Base-by-base conservation (phyloP, 2,888 invertebrate genomes). In the Phlogophora meticulosa region DNA sequence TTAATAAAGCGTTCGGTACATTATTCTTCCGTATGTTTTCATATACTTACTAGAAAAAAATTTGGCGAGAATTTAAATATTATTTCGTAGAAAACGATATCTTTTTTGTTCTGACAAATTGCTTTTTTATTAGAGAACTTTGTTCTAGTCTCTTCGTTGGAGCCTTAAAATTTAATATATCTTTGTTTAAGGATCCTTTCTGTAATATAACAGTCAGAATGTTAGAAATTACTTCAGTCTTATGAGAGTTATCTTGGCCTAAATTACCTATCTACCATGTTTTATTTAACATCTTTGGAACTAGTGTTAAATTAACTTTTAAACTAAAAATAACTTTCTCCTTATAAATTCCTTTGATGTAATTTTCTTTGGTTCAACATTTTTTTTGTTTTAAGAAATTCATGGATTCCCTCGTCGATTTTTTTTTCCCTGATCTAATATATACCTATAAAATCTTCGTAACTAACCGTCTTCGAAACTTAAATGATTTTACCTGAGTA, bases 61-160 rank as follows among this genome's bases (percentile, higher is more conserved):
- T 81, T 82, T n/a, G 58, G 62, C 55, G 59, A 70, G 77, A 79
- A 83, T 85, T 85, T 86, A 77, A 81, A 84, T 82, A 85, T 82
- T 82, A 84, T 85, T 85, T 84, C 77, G 66, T 76, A 72, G 68
- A 79, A 84, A 82, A 81, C 72, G 22, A 65, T 59, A 65, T 38
- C 42, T 61, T 74, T 74, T 64, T 71, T 60, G 24, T 42, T 59
- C 57, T 71, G 72, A 72, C 53, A 79, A 80, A 85, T 85, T 80
- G 66, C 74, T 84, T 79, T 84, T 73, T 72, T 78, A 79, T 80
- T 70, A 68, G 36, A 78, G 55, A 72, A 70, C 60, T 72, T 68
- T 64, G 56, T 72, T 58, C 60, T 60, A 57, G 63, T 71, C 62
- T 43, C 62, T 71, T 73, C 69, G 43, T 64, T 42, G 38, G 38